Base-by-base conservation (phyloP, 2,113 vertebrate species). In the Entomyzon cyanotis region DNA sequence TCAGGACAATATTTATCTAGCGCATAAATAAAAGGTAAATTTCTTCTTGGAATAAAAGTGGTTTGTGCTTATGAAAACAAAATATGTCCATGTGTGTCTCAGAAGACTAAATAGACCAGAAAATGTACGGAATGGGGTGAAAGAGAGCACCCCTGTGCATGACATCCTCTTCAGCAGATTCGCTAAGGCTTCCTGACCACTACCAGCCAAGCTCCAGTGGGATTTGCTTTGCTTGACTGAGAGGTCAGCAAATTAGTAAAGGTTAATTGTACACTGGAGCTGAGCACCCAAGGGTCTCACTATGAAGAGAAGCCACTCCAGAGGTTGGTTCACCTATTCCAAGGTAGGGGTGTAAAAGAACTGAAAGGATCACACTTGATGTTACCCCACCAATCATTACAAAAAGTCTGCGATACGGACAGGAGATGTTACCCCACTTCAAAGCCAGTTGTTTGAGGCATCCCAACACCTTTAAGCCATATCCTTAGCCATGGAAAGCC, bases 51-150 rank as follows among this genome's bases (percentile, higher is more conserved):
- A 95, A 87, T 89, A 94, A 84, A 94, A 85, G 47, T 37, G 24
- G 7, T 87, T 94, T 95, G 46, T 74, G 22, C 50, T 96, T 87
- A 93, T 52, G 77, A 95, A 97, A 95, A 87, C 15, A 95, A 95
- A 95, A 83, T 41, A 49, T 65, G 30, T 4, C 19, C 5, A 3
- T 50, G 23, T 63, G 9, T 60, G 37, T 56, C 63, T 79, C 56
- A 62, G 64, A 87, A 65, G 44, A 56, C 18, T 44, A 31, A 31
- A n/a, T 2, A 87, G 37, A 37, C 30, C 23, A 85, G 56, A 75
- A 92, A 63, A 78, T 39, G 23, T 39, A 47, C 22, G 55, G 35
- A 76, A 46, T 3, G 11, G 42, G 35, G 30, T 69, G 68, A 84
- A 82, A 79, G 23, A 71, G 46, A 49, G 47, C 24, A 69, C 4